These are phyloP conservation scores for Bufo gargarizans DNA, from an alignment of 2,113 vertebrate species.

Conservation along the genomic window DNA sequence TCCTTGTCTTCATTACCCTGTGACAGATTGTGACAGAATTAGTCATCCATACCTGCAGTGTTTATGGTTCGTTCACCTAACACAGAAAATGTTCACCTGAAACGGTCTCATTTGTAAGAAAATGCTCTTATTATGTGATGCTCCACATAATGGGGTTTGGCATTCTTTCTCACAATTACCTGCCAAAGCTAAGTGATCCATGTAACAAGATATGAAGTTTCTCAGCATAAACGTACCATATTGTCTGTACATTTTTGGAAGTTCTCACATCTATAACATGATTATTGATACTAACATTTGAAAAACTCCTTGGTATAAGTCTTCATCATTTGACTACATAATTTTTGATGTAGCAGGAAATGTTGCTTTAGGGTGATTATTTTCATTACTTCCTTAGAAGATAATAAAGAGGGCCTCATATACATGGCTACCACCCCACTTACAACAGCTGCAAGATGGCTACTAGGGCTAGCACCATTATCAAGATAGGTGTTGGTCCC, in stretches of 20 bases:
- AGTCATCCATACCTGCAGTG: conserved; percentile 43
- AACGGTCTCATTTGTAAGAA: conserved; percentile 26
- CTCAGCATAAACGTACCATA: background rate
- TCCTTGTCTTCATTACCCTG: conserved; percentile 20
- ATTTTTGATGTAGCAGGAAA: too few relatives aligned
- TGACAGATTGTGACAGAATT: conserved; percentile 49
- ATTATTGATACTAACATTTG: background rate
- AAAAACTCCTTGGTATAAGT: background rate
- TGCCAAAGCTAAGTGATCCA: background rate
- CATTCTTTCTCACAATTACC: conserved; percentile 27
- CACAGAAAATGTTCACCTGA: conserved; percentile 31
- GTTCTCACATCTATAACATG: background rate
- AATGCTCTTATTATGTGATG: background rate
- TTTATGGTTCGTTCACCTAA: conserved; percentile 36
- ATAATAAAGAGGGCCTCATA: too few relatives aligned
- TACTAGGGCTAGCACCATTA: too few relatives aligned
- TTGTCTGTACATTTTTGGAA: background rate
- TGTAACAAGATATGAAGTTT: background rate
- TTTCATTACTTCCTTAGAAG: too few relatives aligned
- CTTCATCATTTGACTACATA: too few relatives aligned
- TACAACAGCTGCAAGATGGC: too few relatives aligned
- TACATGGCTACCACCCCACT: too few relatives aligned
- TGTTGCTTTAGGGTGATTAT: too few relatives aligned
- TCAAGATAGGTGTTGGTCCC: too few relatives aligned
- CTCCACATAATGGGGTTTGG: conserved; percentile 23